Conservation (phyloP, 2,113 vertebrate species). For the Aphyosemion australe region DNA sequence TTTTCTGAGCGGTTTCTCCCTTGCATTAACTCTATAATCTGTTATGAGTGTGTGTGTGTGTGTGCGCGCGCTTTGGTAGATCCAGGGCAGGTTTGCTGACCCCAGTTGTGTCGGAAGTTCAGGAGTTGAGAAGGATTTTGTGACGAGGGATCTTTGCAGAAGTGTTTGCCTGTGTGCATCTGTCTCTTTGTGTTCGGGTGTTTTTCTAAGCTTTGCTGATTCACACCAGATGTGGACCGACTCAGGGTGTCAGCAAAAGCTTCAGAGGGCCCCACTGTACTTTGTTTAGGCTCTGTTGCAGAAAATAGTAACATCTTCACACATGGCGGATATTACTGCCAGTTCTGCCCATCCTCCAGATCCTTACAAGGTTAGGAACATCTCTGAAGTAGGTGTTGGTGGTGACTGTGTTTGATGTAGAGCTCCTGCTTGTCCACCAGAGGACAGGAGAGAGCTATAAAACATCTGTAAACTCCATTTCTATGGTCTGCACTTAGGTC, state of each 20-base stretch:
- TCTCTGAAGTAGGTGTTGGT: constrained; percentile 26
- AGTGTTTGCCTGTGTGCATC: constrained; percentile 66
- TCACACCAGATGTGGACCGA: constrained; percentile 73
- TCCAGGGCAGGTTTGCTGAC: constrained; percentile 69
- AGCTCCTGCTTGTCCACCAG: constrained; percentile 52
- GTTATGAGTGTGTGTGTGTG: constrained; percentile 1
- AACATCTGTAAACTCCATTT: constrained; percentile 4
- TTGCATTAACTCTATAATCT: background rate
- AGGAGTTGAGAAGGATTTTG: constrained; percentile 81
- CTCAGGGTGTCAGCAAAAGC: constrained; percentile 58
- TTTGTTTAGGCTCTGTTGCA: constrained; percentile 30
- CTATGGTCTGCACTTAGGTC: too few relatives aligned
- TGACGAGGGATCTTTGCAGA: constrained; percentile 62
- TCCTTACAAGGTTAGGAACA: constrained; percentile 38
- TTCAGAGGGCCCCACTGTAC: constrained; percentile 60
- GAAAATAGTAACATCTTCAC: constrained; percentile 53
- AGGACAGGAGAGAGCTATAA: constrained; percentile 63
- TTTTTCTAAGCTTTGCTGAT: constrained; percentile 71
- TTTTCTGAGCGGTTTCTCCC: background rate
- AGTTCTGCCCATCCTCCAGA: constrained; percentile 39
- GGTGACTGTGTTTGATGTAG: constrained; percentile 2
- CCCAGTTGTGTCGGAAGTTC: constrained; percentile 82
- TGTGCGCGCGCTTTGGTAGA: constrained; percentile 42
- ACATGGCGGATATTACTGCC: constrained; percentile 63
- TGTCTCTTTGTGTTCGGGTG: constrained; percentile 52